Base-by-base conservation (phyloP, 2,113 vertebrate species). In the Vicugna pacos region DNA sequence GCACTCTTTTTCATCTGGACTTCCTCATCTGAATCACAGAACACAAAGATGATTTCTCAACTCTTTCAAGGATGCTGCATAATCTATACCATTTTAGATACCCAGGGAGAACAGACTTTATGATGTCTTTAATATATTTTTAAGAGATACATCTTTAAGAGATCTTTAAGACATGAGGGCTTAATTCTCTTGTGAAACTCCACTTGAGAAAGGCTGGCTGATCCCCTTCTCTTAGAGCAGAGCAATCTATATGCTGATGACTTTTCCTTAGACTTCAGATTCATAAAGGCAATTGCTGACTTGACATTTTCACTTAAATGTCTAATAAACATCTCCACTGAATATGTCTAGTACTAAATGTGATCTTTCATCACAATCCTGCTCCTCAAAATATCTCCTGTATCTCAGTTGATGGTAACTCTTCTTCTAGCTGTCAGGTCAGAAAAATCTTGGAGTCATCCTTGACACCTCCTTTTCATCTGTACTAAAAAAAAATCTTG, bases 241-340 rank as follows among this genome's bases (percentile, higher is more conserved):
- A 73, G n/a, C 48, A 32, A 30, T 48, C 12, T 52, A 13, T 35
- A 46, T 22, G 24, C 6, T 35, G 64, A 82, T 52, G 76, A 54
- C 48, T 69, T 19, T 83, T 94, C 26, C 11, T 90, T 12, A 38
- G 58, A 79, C 28, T 65, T 65, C 14, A 87, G 30, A 75, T 38
- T 86, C 70, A 35, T 42, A 73, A 58, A 69, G 64, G 13, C n/a
- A 73, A 54, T 22, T 22, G 6, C 32, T 73, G n/a, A 79, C 50
- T 50, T 16, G 2, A 50, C 8, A 26, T 87, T 93, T 83, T 8
- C 32, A 75, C 12, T 46, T 67, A 38, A 19, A 79, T 60, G 3
- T 83, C 75, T 80, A 84, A 80, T 35, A 84, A 87, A 82, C 52
- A n/a, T 50, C 35, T 90, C 84, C 94, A 58, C 3, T 79, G 20